Conservation (phyloP, 1,140 invertebrate genomes). For the Diuraphis noxia region DNA sequence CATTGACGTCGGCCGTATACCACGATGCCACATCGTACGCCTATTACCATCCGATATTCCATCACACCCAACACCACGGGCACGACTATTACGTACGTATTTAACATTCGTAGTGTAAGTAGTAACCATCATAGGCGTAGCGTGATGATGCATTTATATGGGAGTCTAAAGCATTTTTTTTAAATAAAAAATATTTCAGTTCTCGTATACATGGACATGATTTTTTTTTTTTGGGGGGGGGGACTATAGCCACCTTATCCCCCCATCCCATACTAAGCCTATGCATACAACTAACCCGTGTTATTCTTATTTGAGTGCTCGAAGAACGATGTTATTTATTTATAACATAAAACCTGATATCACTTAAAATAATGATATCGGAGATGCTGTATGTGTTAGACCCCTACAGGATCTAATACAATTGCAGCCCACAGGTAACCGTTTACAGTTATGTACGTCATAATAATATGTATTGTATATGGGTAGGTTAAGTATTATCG, state of each 20-base stretch:
- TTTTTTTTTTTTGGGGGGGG: too few relatives aligned
- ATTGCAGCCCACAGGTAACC: too few relatives aligned
- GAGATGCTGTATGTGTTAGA: neutral
- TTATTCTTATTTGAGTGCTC: neutral
- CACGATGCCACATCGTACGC: constrained; percentile 8
- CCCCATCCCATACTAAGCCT: too few relatives aligned
- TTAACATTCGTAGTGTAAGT: too few relatives aligned
- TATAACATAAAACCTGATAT: too few relatives aligned
- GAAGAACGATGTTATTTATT: neutral
- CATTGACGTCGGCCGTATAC: neutral
- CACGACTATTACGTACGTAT: constrained; percentile 47
- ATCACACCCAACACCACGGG: constrained; percentile 32
- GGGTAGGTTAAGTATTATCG: neutral
- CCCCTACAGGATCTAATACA: neutral
- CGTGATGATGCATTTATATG: too few relatives aligned
- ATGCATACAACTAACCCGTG: neutral
- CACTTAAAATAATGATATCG: neutral
- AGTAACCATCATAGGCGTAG: too few relatives aligned
- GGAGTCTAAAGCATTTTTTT: too few relatives aligned
- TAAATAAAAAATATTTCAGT: too few relatives aligned
- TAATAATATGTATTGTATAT: neutral
- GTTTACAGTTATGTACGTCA: neutral
- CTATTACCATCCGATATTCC: constrained; percentile 43
- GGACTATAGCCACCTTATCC: too few relatives aligned
- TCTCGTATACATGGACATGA: too few relatives aligned